These are phyloP conservation scores for Nothobranchius furzeri DNA, from an alignment of 2,113 vertebrate genomes.

Conservation along the genomic window DNA sequence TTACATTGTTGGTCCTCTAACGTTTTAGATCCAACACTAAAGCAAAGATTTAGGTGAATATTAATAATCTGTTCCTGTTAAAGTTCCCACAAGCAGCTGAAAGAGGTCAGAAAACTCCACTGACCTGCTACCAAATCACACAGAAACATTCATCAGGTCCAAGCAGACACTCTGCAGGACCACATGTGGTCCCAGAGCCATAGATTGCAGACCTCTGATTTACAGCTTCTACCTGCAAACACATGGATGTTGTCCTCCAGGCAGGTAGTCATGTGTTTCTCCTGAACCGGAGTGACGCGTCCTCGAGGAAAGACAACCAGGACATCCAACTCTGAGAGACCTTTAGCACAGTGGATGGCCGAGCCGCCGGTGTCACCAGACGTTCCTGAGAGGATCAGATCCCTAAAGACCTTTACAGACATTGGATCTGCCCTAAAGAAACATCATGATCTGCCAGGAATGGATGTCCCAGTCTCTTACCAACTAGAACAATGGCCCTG, in stretches of 20 bases:
- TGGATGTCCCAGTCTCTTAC: constrained; percentile 67
- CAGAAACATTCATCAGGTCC: too few species aligned
- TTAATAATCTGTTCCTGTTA: too few species aligned
- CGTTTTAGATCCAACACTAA: too few species aligned
- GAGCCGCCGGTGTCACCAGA: constrained; percentile 94
- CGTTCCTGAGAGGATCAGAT: constrained; percentile 79
- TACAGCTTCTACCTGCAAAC: constrained; percentile 80
- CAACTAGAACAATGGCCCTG: constrained; percentile 85
- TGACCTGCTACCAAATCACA: too few species aligned
- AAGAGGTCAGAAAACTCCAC: too few species aligned
- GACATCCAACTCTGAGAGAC: constrained; percentile 83
- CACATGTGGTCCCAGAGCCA: too few species aligned
- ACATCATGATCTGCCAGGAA: not conserved
- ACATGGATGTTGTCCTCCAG: constrained; percentile 89
- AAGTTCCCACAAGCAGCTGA: too few species aligned
- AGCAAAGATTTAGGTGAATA: too few species aligned
- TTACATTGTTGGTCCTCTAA: too few species aligned
- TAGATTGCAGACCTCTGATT: not conserved
- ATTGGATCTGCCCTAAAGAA: too few species aligned
- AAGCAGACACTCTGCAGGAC: too few species aligned
- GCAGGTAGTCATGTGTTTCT: constrained; percentile 91
- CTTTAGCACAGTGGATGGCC: constrained; percentile 86
- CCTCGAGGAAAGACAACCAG: constrained; percentile 87
- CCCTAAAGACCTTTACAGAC: too few species aligned
- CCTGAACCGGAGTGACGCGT: constrained; percentile 84